Base-by-base conservation (phyloP, 2,888 invertebrate species). In the Hirtodrosophila trivittata region DNA sequence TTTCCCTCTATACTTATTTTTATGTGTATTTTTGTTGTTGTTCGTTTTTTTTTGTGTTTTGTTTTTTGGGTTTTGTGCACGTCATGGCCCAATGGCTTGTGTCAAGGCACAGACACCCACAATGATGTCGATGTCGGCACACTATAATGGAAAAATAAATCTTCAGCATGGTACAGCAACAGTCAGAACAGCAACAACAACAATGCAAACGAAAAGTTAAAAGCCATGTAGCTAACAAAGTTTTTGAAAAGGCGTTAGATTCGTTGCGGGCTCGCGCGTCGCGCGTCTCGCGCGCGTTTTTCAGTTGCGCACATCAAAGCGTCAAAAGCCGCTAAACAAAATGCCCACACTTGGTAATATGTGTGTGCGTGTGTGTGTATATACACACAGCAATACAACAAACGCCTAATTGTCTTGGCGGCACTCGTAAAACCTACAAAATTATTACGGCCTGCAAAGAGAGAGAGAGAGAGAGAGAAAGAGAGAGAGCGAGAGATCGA, bases 341-440 rank as follows among this genome's bases (percentile, higher is more conserved):
- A 80, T 80, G 82, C 80, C 80, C 80, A 82, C 80, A 82, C 82
- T 82, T 78, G 78, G 77, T 63, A 59, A 32, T 35, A 47, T 28
- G 28, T 7, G 14, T 21, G 25, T 49, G 5, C 41, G 33, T 55
- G 37, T 35, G 16, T 43, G 21, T 46, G 41, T 63, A 41, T 67
- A 50, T 65, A 51, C 46, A 66, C 45, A 66, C 43, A 59, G 58
- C 74, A 77, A 66, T 62, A 80, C 76, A 77, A 81, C 75, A 77
- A 72, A 65, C 75, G 81, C 85, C 86, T 86, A 86, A 86, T 86
- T 86, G 86, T 86, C 81, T 86, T 83, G 78, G 72, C 80, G 82
- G 80, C 82, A 80, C 78, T 81, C 78, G 81, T 80, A 80, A 80
- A 80, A 80, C 78, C 78, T 76, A 80, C 82, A 81, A 80, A 81